Conservation (phyloP, 2,113 vertebrate species). For the Formicarius rufipectus region DNA sequence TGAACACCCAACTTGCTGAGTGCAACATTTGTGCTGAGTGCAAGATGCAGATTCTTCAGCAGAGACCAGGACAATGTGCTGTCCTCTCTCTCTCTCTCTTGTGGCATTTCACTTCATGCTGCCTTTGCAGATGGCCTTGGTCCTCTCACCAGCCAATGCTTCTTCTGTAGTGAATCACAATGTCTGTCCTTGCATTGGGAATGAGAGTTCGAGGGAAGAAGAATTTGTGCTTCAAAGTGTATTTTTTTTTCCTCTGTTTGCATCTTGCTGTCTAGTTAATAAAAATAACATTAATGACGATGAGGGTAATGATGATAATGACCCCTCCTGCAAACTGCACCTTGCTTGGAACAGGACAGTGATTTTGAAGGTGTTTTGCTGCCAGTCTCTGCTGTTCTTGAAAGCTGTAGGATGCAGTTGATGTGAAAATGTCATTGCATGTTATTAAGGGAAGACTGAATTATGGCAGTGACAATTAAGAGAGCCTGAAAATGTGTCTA, state of each 20-base stretch:
- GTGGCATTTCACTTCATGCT: not conserved
- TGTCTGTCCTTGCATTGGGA: not conserved
- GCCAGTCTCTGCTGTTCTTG: not conserved
- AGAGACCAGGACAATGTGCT: not conserved
- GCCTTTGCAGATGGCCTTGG: not conserved
- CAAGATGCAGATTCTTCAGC: not conserved
- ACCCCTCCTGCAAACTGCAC: not conserved
- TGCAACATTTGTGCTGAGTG: not conserved
- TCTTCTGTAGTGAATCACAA: not conserved
- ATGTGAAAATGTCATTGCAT: slow-evolving; percentile 41
- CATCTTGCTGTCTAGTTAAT: not conserved
- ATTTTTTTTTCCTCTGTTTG: not conserved
- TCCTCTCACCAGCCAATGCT: not conserved
- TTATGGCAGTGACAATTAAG: slow-evolving; percentile 36
- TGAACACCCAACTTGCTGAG: not conserved
- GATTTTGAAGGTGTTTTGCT: not conserved
- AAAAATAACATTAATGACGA: not conserved
- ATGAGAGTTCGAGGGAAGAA: not conserved
- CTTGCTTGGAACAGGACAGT: not conserved
- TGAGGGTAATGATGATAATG: not conserved
- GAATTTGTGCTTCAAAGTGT: not conserved
- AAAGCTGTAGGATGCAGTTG: not conserved
- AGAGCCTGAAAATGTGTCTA: slow-evolving; percentile 14
- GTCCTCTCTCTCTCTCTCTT: not conserved
- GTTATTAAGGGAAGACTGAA: slow-evolving; percentile 42